Conservation (phyloP, 2,888 invertebrate species). For the Drosophila kanekoi region DNA sequence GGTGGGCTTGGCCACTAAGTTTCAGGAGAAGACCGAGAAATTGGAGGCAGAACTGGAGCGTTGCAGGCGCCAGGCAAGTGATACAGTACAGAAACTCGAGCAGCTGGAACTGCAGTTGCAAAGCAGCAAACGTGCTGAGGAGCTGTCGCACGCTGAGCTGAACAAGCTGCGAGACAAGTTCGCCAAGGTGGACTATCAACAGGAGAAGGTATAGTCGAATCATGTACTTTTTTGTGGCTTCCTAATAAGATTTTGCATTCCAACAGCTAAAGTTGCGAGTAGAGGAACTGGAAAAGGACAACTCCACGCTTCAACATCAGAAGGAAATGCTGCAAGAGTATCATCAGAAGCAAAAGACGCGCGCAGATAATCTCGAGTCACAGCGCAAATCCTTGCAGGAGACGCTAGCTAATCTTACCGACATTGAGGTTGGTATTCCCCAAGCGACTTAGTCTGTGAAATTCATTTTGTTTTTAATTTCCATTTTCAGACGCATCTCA, state of each 20-base stretch:
- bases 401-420: slow-evolving; percentile 85
- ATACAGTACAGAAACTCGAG: slow-evolving; percentile 77
- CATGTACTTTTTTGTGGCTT: rapidly evolving
- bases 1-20: slow-evolving; percentile 88
- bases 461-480: not conserved
- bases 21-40: slow-evolving; percentile 88
- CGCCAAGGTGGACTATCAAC: slow-evolving; percentile 85
- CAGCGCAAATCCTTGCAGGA: slow-evolving; percentile 87
- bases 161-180: slow-evolving; percentile 85
- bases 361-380: slow-evolving; percentile 86
- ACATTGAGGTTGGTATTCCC: slow-evolving; percentile 88
- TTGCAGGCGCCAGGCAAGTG: slow-evolving; percentile 20
- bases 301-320: slow-evolving; percentile 86
- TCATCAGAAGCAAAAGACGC: slow-evolving; percentile 86
- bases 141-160: slow-evolving; percentile 81
- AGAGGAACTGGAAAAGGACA: slow-evolving; percentile 87
- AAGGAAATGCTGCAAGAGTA: slow-evolving; percentile 86
- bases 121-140: slow-evolving; percentile 82
- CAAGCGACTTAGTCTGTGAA: no score
- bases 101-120: slow-evolving; percentile 84
- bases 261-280: slow-evolving; percentile 85
- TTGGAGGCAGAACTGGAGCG: slow-evolving; percentile 86
- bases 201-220: slow-evolving; percentile 85
- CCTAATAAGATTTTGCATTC: not conserved
- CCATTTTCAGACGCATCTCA: slow-evolving; percentile 85